These are phyloP conservation scores for Hyles vespertilio DNA, from an alignment of 1,140 invertebrate genomes.

Conservation along the genomic window DNA sequence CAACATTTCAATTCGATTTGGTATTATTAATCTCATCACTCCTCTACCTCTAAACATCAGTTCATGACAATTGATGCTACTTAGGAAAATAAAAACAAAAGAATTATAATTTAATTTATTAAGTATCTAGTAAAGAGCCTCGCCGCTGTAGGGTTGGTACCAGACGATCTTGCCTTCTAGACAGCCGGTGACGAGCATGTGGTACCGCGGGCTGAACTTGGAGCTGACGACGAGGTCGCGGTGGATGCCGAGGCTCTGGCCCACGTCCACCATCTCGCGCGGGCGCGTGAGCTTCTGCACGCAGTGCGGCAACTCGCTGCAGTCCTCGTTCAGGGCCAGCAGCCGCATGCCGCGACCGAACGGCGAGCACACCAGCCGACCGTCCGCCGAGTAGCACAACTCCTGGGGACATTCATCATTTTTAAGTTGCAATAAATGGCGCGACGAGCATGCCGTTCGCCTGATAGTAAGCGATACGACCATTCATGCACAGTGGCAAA, in stretches of 20 bases:
- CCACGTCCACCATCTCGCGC: conserved; percentile 77
- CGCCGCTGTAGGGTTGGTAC: conserved; percentile 84
- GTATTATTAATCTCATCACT: too few species aligned
- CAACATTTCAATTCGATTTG: too few species aligned
- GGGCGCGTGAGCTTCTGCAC: conserved; percentile 66
- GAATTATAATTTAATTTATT: conserved; percentile 20
- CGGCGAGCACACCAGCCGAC: conserved; percentile 91
- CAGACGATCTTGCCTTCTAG: conserved; percentile 91
- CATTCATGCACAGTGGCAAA: too few species aligned
- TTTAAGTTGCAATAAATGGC: too few species aligned
- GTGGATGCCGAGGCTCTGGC: conserved; percentile 82
- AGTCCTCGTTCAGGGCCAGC: conserved; percentile 86
- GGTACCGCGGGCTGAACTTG: conserved; percentile 92
- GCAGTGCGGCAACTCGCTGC: conserved; percentile 86
- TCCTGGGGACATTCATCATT: conserved; percentile 69
- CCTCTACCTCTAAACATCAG: too few species aligned
- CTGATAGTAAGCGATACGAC: too few species aligned
- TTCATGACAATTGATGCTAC: neutral
- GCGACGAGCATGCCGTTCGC: too few species aligned
- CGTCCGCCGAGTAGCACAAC: conserved; percentile 92
- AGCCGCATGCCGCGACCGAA: conserved; percentile 90
- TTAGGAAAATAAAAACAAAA: conserved; percentile 3
- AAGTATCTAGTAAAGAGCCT: conserved; percentile 47
- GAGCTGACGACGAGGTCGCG: conserved; percentile 91
- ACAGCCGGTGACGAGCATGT: conserved; percentile 91